These are phyloP conservation scores for Botia almorhae DNA, from an alignment of 2,797 vertebrate genomes.

Conservation along the genomic window DNA sequence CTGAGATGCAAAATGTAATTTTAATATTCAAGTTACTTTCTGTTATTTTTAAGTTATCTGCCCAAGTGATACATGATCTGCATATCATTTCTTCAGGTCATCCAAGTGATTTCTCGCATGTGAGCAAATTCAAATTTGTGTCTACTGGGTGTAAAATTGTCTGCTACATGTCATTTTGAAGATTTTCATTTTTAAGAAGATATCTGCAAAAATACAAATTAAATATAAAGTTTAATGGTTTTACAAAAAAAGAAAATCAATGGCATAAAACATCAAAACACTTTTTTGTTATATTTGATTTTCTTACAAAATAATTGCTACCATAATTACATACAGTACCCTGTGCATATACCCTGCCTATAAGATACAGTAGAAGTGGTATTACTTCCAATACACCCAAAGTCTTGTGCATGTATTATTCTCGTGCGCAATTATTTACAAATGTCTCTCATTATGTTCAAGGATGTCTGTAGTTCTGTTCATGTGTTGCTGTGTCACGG, in stretches of 20 bases:
- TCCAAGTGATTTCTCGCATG: too few relatives aligned
- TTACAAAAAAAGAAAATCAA: slow-evolving; percentile 85
- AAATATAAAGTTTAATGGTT: slow-evolving; percentile 96
- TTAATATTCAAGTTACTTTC: too few relatives aligned
- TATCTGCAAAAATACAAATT: slow-evolving; percentile 75
- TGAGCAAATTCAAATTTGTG: too few relatives aligned
- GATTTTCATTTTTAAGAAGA: not conserved
- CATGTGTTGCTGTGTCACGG: slow-evolving; percentile 71
- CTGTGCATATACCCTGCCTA: slow-evolving; percentile 76
- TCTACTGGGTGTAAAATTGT: too few relatives aligned
- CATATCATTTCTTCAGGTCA: too few relatives aligned
- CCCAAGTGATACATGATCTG: too few relatives aligned
- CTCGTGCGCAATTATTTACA: slow-evolving; percentile 79
- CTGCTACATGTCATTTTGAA: too few relatives aligned
- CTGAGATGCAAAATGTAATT: not conserved
- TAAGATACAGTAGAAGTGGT: slow-evolving; percentile 65
- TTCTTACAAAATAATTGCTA: slow-evolving; percentile 85
- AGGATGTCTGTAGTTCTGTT: slow-evolving; percentile 33
- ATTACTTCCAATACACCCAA: slow-evolving; percentile 76
- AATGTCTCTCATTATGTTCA: slow-evolving; percentile 55
- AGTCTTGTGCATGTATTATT: slow-evolving; percentile 72
- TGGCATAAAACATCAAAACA: slow-evolving; percentile 89
- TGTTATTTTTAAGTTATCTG: too few relatives aligned
- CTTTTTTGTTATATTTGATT: slow-evolving; percentile 78
- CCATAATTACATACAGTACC: slow-evolving; percentile 74